Evolutionary conservation across 2,113 vertebrate genomes (phyloP), one percentile per base, ranked within the genome.

Genomic region (Heterocephalus glaber): DNA sequence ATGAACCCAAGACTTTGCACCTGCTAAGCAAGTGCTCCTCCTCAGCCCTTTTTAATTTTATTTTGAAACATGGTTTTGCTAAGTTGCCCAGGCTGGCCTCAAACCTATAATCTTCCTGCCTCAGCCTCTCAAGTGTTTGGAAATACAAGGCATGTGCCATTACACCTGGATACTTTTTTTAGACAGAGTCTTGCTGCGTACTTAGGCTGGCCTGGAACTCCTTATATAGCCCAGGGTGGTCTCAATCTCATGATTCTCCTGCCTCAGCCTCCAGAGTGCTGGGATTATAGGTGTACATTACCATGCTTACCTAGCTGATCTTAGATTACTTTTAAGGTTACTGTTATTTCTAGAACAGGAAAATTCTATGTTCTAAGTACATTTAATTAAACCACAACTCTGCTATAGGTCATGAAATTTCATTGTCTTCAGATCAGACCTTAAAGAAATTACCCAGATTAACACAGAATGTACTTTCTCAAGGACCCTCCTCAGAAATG

Each of bases 371-470:
- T 38, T 80, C 9, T 61, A 68, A 85, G 49, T 86, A 93, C 35
- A 82, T 47, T 86, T 63, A 91, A 72, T 90, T 76, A 91, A 82
- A 24, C 61, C n/a, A 85, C 61, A 72, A 41, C 28, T 66, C 65
- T 44, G 24, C 17, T 58, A 52, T 24, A 63, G 6, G 13, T 68
- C 72, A 35, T 54, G 41, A 89, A 90, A 92, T 26, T 54, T 83
- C 68, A 88, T 28, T 90, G 28, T n/a, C 95, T 41, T 89, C 79
- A 92, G 49, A 89, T 81, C 7, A 85, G 60, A 74, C 63, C 65
- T 91, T 41, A 94, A 80, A 92, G 60, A 90, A 86, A 56, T 77
- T n/a, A 90, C 47, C 8, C 60, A 92, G 22, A 86, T 65, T 90
- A 65, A 56, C 38, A 65, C 17, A 33, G 38, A 66, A 30, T 6